A percentile compares a stretch with the other conserved stretches of the same genome.
phyloP scores from a whole-genome alignment of 2,797 vertebrate genomes.

The Lacerta bilineata region DNA sequence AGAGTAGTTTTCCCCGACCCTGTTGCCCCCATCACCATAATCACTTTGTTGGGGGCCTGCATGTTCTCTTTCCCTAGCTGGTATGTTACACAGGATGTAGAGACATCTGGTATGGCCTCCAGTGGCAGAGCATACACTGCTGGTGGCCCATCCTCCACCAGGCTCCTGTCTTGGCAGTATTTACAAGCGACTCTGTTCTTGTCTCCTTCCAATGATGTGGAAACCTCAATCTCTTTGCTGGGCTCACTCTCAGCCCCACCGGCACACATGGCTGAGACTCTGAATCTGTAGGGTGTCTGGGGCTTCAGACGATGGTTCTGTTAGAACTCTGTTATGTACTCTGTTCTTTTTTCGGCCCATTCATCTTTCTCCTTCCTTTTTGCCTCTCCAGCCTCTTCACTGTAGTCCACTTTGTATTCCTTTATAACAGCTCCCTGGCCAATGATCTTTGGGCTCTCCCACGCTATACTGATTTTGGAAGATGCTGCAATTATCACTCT shows the following conservation, averaged over 20 bases:
- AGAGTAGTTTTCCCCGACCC: constrained; percentile 47
- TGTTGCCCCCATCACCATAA: constrained; percentile 44
- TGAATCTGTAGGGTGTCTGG: not conserved
- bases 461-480: not conserved
- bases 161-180: not conserved
- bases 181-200: rapidly evolving
- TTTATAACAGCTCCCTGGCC: not conserved
- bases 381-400: not conserved
- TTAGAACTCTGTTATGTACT: not conserved
- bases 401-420: constrained; percentile 49
- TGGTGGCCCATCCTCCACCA: not conserved
- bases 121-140: constrained; percentile 13
- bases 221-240: constrained; percentile 11
- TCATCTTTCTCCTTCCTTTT: too few relatives aligned
- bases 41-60: constrained; percentile 30
- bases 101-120: rapidly evolving
- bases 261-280: constrained; percentile 3
- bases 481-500: not conserved
- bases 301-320: not conserved
- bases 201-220: not conserved
- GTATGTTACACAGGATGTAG: rapidly evolving
- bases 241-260: not conserved
- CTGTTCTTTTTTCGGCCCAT: constrained; percentile 16
- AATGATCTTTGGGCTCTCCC: constrained; percentile 5
- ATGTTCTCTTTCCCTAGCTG: not conserved